Base-by-base conservation (phyloP, 2,113 vertebrate species). In the Equus quagga region DNA sequence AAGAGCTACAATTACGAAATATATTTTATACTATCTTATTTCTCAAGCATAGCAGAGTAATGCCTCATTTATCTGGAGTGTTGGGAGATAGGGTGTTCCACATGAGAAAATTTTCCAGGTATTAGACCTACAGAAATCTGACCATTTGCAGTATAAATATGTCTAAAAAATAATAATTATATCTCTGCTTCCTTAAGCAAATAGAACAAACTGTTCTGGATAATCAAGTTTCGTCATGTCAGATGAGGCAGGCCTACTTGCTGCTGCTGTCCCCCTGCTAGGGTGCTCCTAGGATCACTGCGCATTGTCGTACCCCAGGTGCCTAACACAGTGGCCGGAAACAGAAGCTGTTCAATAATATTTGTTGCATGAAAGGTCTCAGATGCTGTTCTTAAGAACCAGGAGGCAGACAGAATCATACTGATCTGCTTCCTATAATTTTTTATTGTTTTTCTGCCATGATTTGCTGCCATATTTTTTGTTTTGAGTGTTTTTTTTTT, bases 1-100 rank as follows among this genome's bases (percentile, higher is more conserved):
- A 96, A 81, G 46, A 89, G 76, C n/a, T 75, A 69, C n/a, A 92
- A 85, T 88, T 90, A 73, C 54, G 69, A 89, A 76, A 60, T 62
- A 75, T 26, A 41, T 62, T 70, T 78, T 92, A 46, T 51, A 49
- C 28, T 58, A 75, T 75, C n/a, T 79, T 58, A 67, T 65, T 93
- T 93, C n/a, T 86, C 12, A 70, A 89, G 65, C 11, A 58, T 49
- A 44, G 44, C 9, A 76, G 60, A 95, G 14, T 54, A 73, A 62
- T 84, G 33, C 33, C 60, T 94, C 46, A 64, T 21, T 92, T 49
- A 79, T 28, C 49, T 87, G n/a, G 60, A 65, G 73, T 86, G 18
- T 17, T 64, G 18, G 21, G 3, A 87, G 33, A 69, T 46, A 6
- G 75, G 14, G 3, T 51, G 2, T 62, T 93, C 41, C n/a, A 67